A percentile compares a stretch with the other conserved stretches of the same genome.
Conservation (phyloP, 1,140 invertebrate genomes). For the Pygmarrhopalites habei region DNA sequence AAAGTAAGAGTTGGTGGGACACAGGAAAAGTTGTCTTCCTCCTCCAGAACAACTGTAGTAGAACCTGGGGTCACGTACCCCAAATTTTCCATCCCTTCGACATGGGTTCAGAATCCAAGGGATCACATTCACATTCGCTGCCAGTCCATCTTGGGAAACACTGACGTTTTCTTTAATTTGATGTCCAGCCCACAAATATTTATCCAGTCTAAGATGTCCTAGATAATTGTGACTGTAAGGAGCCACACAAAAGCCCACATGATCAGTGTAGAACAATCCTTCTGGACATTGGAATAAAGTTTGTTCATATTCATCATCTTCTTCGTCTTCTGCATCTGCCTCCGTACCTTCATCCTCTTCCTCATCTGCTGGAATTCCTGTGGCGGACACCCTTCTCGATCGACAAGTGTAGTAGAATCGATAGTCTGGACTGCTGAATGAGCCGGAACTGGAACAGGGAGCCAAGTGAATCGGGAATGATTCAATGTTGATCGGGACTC, state of each 20-base stretch:
- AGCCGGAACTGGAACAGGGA: conserved; percentile 18
- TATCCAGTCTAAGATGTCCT: conserved; percentile 14
- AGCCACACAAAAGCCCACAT: conserved; percentile 31
- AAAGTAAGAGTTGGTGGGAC: conserved; percentile 34
- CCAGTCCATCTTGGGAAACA: conserved; percentile 3
- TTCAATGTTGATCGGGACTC: neutral
- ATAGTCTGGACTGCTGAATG: conserved; percentile 29
- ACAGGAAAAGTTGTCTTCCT: conserved; percentile 18
- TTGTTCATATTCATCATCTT: conserved; percentile 19
- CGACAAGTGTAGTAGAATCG: conserved; percentile 35
- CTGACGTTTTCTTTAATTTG: neutral
- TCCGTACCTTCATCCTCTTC: conserved; percentile 13
- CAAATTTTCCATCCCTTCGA: conserved; percentile 17
- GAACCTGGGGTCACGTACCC: conserved; percentile 30
- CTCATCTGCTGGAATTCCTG: conserved; percentile 6
- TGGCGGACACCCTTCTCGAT: conserved; percentile 4
- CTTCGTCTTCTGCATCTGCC: conserved; percentile 12
- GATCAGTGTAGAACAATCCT: conserved; percentile 25
- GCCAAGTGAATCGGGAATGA: conserved; percentile 22
- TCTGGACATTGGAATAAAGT: conserved; percentile 24
- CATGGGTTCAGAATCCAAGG: conserved; percentile 26
- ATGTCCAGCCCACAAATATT: conserved; percentile 26
- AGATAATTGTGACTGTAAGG: conserved; percentile 27
- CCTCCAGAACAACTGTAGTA: conserved; percentile 16
- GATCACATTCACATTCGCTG: neutral